These are phyloP conservation scores for Arvicanthis niloticus DNA, from an alignment of 2,113 vertebrate species.

Conservation along the genomic window DNA sequence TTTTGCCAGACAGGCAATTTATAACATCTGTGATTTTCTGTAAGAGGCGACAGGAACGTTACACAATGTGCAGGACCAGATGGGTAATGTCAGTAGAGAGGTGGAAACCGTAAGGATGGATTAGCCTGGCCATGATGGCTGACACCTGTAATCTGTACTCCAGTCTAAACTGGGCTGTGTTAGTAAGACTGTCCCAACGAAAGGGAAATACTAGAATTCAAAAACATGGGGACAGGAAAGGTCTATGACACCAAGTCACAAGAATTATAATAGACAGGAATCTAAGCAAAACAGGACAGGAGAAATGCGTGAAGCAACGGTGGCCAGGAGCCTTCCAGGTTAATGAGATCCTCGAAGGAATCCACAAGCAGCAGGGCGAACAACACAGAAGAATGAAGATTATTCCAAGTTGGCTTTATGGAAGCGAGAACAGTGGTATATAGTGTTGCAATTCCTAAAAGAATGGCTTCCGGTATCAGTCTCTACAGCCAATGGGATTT, in stretches of 20 bases:
- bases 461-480: background rate
- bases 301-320: background rate
- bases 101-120: background rate
- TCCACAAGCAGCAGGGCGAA: too few species aligned
- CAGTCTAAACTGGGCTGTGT: background rate
- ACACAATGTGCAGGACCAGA: background rate
- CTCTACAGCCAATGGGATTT: background rate
- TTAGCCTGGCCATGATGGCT: background rate
- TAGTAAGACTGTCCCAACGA: background rate
- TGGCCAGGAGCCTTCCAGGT: background rate
- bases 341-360: too few species aligned
- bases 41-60: background rate
- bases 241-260: background rate
- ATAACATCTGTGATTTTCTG: background rate
- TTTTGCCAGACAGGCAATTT: background rate
- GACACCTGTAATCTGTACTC: background rate
- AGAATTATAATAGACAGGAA: background rate
- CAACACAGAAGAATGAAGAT: too few species aligned
- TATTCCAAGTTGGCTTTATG: background rate
- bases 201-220: constrained; percentile 22
- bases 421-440: background rate
- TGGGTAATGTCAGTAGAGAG: background rate
- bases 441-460: background rate
- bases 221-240: background rate
- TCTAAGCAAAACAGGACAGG: background rate